Conservation (phyloP, 1,140 invertebrate species). For the Tetramorium parvispinum region DNA sequence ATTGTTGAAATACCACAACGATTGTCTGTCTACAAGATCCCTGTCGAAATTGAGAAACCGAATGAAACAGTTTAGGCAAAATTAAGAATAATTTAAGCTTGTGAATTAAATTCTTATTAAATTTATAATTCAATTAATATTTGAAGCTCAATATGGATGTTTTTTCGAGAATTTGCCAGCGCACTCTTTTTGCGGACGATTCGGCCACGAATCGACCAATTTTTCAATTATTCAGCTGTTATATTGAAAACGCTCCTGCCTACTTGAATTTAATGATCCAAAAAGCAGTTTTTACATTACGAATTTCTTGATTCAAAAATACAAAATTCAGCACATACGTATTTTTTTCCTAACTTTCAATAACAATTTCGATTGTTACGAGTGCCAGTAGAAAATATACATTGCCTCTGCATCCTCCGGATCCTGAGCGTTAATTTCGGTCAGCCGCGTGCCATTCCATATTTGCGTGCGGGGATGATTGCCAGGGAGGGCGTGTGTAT, state of each 20-base stretch:
- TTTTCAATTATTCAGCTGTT: neutral
- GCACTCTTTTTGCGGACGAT: neutral
- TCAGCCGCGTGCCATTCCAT: conserved; percentile 64
- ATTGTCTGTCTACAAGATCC: neutral
- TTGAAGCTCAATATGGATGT: neutral
- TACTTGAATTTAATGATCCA: neutral
- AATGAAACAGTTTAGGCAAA: neutral
- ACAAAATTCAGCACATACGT: too few relatives aligned
- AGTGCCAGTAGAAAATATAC: neutral
- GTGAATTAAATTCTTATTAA: neutral
- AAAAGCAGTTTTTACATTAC: neutral
- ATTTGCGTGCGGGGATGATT: conserved; percentile 49
- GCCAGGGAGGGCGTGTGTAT: neutral
- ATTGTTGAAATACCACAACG: neutral
- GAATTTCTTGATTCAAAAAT: neutral
- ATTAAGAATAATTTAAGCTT: neutral
- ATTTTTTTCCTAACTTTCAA: neutral
- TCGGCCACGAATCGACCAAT: neutral
- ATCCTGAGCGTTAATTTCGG: conserved; percentile 45
- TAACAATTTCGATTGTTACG: conserved; percentile 3
- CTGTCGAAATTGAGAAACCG: neutral
- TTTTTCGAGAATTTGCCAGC: neutral
- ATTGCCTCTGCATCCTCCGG: neutral
- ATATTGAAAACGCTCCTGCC: neutral
- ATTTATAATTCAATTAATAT: neutral